These are phyloP conservation scores for Euplexia lucipara DNA, from an alignment of 2,888 invertebrate species.

Conservation along the genomic window DNA sequence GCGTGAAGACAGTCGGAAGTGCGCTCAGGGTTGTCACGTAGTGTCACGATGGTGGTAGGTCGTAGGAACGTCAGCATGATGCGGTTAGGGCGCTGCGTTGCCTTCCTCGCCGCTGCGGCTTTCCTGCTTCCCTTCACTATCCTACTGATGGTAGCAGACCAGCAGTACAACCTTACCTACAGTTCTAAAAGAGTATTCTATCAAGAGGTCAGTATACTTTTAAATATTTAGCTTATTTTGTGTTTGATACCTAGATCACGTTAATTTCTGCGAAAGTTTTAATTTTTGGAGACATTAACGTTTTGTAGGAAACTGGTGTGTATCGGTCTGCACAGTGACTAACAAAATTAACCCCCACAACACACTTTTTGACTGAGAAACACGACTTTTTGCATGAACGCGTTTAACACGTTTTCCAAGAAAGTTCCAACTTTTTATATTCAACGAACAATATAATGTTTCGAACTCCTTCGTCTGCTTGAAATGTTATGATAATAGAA, in stretches of 20 bases:
- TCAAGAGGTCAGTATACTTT: conserved; percentile 87
- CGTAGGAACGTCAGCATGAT: conserved; percentile 87
- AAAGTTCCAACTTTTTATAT: conserved; percentile 11
- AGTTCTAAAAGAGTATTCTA: conserved; percentile 87
- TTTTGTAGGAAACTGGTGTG: conserved; percentile 1
- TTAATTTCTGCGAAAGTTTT: conserved; percentile 5
- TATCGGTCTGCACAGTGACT: conserved; percentile 21
- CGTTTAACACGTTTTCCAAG: conserved; percentile 2
- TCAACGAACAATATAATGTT: conserved; percentile 11
- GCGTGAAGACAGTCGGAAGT: conserved; percentile 47
- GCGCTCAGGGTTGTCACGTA: conserved; percentile 31
- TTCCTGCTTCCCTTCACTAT: conserved; percentile 91
- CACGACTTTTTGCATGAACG: conserved; percentile 34
- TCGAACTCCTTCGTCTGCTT: conserved; percentile 6
- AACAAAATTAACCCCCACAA: conserved; percentile 37
- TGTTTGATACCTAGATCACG: conserved; percentile 6
- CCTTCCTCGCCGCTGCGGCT: conserved; percentile 91
- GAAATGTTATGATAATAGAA: conserved; percentile 25
- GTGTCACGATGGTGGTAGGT: conserved; percentile 73
- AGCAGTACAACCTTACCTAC: conserved; percentile 91
- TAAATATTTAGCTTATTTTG: conserved; percentile 6
- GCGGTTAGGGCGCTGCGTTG: conserved; percentile 90
- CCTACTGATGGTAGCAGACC: conserved; percentile 91
- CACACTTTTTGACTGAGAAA: conserved; percentile 29
- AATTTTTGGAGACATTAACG: background rate